A percentile compares a stretch with the other conserved stretches of the same genome.
These are phyloP conservation scores for Sphenopsis melanotis DNA, from an alignment of 2,797 vertebrate species.

Conservation along the genomic window DNA sequence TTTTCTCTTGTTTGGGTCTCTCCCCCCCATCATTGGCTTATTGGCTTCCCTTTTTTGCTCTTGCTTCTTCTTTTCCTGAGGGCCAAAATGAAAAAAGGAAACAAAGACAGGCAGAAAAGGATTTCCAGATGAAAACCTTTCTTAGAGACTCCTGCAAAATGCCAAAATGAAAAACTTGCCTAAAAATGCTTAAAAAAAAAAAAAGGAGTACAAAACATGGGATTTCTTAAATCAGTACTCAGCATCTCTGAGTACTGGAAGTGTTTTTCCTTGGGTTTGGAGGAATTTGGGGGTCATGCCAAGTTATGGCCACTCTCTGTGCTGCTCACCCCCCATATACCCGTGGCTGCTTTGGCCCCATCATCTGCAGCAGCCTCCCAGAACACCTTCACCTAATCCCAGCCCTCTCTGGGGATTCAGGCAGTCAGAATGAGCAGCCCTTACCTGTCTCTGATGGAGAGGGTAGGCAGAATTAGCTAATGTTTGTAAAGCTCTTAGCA, in stretches of 20 bases:
- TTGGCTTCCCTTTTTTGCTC: not conserved
- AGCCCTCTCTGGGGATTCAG: not conserved
- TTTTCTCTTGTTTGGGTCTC: not conserved
- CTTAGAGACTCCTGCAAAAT: not conserved
- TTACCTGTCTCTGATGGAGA: not conserved
- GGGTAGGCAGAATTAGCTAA: slow-evolving; percentile 26
- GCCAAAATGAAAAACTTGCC: not conserved
- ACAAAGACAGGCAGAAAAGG: not conserved
- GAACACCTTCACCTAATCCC: not conserved
- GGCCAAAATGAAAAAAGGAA: not conserved
- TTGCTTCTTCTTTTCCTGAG: not conserved
- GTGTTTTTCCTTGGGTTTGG: not conserved
- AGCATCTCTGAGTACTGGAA: not conserved
- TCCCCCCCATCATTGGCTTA: fast-evolving
- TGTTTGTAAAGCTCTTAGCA: slow-evolving; percentile 65
- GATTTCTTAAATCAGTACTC: not conserved
- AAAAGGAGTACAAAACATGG: not conserved
- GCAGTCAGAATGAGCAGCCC: not conserved
- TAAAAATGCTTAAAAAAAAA: not conserved
- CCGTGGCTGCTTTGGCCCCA: not conserved
- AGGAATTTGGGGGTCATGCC: not conserved
- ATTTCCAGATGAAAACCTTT: not conserved
- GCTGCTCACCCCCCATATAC: not conserved
- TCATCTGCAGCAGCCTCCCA: not conserved
- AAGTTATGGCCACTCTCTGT: not conserved